Evolutionary conservation across 2,797 vertebrate genomes (phyloP).

Genomic region (Sarcoramphus papa): DNA sequence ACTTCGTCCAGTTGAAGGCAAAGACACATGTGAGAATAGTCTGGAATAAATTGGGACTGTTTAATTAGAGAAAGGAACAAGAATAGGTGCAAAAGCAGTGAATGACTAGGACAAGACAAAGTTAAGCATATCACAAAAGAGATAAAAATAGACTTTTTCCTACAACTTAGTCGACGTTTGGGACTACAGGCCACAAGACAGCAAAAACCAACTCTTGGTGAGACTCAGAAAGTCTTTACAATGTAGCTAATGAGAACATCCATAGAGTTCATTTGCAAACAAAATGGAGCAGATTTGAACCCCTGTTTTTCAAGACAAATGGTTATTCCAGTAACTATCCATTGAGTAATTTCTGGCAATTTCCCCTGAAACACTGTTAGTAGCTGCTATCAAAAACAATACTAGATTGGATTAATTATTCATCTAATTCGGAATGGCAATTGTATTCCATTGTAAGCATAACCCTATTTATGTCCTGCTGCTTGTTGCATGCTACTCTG

Average conservation of each 20-base stretch:
- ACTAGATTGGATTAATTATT: neutral
- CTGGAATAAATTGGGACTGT: neutral
- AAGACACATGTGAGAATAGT: neutral
- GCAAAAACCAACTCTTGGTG: fast-evolving
- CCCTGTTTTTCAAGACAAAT: neutral
- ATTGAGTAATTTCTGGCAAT: neutral
- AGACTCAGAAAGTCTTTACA: neutral
- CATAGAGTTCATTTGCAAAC: neutral
- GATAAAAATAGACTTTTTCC: neutral
- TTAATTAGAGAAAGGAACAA: neutral
- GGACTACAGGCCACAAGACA: neutral
- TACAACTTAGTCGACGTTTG: fast-evolving
- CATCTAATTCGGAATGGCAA: neutral
- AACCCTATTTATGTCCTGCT: neutral
- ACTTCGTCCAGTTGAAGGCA: neutral
- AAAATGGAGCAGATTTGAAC: neutral
- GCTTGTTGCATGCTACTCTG: neutral
- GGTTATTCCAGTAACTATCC: neutral
- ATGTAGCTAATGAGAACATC: neutral
- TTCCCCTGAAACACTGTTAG: neutral
- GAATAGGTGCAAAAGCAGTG: neutral
- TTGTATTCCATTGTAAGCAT: neutral
- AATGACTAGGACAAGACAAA: neutral
- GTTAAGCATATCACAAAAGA: neutral
- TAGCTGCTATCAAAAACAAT: neutral